Evolutionary conservation across 2,797 vertebrate genomes (phyloP), one percentile per base, ranked within the genome.

Genomic region (Sebastes iracundus): DNA sequence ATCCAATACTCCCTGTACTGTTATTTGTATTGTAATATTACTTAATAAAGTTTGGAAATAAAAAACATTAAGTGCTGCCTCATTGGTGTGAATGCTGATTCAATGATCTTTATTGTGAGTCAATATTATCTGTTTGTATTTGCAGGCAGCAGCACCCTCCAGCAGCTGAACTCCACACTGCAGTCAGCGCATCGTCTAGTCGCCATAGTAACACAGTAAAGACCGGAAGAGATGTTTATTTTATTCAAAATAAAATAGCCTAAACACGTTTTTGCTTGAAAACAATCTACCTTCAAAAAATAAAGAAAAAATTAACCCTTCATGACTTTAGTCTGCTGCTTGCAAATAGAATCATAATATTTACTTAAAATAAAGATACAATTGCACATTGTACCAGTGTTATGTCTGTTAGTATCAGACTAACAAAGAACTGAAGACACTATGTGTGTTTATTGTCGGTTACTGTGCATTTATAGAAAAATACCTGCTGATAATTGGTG

Each of bases 401-500:
- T 35, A 35, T 35, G 33, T 35, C 33, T 35, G 33, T 35, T 35
- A 35, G 33, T 35, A 35, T 35, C 33, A 35, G 33, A 35, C 33
- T 35, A 35, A 35, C 33, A 35, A 35, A 35, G 33, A 35, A 35
- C 33, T 35, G 33, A 35, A 35, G 28, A 35, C 33, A 35, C 4
- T 35, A 35, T 35, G 33, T 35, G 33, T 35, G 11, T 35, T 35
- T 35, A 35, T 35, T 33, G 28, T 28, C 28, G 28, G 28, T 28
- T 28, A 28, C 28, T 32, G 33, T 35, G 33, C 33, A 35, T 35
- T 35, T 35, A 35, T 35, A 35, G 33, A 35, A 35, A 1, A 35
- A 35, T 35, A 35, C 0, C 33, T 35, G 33, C 4, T 0, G 33
- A 35, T 35, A 35, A 0, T 35, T 35, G 0, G 11, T 35, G 0